Conservation (phyloP, 2,888 invertebrate species). For the Tryphoninae sp. region DNA sequence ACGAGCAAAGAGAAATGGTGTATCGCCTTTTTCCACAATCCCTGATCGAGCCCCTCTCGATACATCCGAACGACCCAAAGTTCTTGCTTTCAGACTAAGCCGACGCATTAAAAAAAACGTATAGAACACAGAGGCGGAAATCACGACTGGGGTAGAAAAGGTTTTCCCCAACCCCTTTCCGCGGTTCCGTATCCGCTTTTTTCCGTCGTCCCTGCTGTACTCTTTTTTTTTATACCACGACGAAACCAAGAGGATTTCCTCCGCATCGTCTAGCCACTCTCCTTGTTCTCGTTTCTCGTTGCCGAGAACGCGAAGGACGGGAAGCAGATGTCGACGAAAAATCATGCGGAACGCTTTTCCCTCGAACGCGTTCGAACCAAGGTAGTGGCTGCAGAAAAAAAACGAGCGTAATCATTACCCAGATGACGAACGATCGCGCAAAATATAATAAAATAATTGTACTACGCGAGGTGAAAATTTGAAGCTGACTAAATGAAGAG, state of each 20-base stretch:
- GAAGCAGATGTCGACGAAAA: slow-evolving; percentile 47
- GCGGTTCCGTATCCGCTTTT: slow-evolving; percentile 29
- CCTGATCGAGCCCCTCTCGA: slow-evolving; percentile 51
- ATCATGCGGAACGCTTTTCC: slow-evolving; percentile 37
- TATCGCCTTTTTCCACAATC: not conserved
- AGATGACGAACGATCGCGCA: not conserved
- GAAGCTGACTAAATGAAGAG: no score
- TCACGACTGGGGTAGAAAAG: slow-evolving; percentile 17
- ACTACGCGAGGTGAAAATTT: no score
- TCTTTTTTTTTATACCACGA: slow-evolving; percentile 36
- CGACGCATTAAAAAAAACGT: not conserved
- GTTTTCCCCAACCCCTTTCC: slow-evolving; percentile 47
- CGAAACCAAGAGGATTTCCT: slow-evolving; percentile 38
- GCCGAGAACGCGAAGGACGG: slow-evolving; percentile 15
- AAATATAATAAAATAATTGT: not conserved
- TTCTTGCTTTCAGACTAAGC: slow-evolving; percentile 1
- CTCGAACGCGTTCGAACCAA: slow-evolving; percentile 15
- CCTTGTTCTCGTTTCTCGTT: slow-evolving; percentile 15
- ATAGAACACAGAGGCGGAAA: slow-evolving; percentile 25
- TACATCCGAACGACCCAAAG: slow-evolving; percentile 12
- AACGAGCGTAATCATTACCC: slow-evolving; percentile 6
- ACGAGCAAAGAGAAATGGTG: slow-evolving; percentile 4
- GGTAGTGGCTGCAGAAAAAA: not conserved
- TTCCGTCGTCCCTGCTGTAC: slow-evolving; percentile 11
- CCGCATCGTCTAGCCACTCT: slow-evolving; percentile 21